Evolutionary conservation across 2,888 invertebrate species (phyloP).

Genomic region (Erebia epiphron): DNA sequence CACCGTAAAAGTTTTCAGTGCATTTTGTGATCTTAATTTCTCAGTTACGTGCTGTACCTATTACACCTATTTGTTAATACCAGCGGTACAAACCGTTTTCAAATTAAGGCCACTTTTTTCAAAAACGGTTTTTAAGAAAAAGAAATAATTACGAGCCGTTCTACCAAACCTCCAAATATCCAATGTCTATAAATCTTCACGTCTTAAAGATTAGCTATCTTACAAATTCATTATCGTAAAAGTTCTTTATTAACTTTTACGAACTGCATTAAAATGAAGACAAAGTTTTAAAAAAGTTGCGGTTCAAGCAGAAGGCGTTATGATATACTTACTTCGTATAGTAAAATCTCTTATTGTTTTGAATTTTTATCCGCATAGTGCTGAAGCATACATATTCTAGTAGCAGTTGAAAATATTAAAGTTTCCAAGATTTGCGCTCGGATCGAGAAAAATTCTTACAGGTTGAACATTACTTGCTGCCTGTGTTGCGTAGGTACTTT

Average conservation of each 20-base stretch:
- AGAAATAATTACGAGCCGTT: too few relatives aligned
- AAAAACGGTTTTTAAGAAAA: too few relatives aligned
- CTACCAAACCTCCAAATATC: too few relatives aligned
- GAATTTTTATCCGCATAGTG: constrained; percentile 50
- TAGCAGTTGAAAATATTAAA: constrained; percentile 51
- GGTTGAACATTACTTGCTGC: constrained; percentile 16
- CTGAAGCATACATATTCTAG: constrained; percentile 59
- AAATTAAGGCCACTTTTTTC: too few relatives aligned
- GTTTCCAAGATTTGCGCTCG: constrained; percentile 46
- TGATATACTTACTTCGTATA: constrained; percentile 29
- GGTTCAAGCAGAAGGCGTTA: not conserved
- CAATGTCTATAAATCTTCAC: too few relatives aligned
- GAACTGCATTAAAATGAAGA: not conserved
- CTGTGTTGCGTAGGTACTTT: constrained; percentile 4
- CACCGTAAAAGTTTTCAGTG: constrained; percentile 15
- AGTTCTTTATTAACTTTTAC: too few relatives aligned
- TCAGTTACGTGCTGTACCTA: too few relatives aligned
- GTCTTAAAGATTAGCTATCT: too few relatives aligned
- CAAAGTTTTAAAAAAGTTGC: not conserved
- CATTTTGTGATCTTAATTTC: constrained; percentile 4
- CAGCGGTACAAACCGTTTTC: too few relatives aligned
- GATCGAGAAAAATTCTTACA: constrained; percentile 36
- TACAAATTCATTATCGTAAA: too few relatives aligned
- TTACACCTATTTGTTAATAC: too few relatives aligned
- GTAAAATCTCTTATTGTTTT: constrained; percentile 51